These are phyloP conservation scores for Gymnodraco acuticeps DNA, from an alignment of 2,797 vertebrate genomes.

Conservation along the genomic window DNA sequence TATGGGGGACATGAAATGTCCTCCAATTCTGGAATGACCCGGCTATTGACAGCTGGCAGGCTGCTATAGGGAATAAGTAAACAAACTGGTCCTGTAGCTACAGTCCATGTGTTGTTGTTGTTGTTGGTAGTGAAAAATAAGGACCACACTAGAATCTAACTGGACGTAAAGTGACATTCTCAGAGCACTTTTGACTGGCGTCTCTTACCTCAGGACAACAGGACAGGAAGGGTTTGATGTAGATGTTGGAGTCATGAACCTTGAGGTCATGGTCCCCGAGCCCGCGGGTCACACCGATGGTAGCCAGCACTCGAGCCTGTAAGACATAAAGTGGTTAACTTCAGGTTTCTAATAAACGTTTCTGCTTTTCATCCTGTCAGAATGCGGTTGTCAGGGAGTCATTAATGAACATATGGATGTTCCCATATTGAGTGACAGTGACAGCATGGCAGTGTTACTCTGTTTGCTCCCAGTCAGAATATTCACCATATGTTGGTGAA, in stretches of 20 bases:
- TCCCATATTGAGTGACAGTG: neutral
- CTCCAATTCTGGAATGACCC: too few relatives aligned
- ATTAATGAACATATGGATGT: slow-evolving; percentile 13
- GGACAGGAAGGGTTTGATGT: slow-evolving; percentile 98
- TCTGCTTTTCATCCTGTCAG: neutral
- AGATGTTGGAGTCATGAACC: slow-evolving; percentile 98
- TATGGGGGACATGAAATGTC: too few relatives aligned
- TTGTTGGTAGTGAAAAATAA: too few relatives aligned
- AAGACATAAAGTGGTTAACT: slow-evolving; percentile 19
- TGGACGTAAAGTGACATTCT: neutral
- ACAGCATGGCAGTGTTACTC: neutral
- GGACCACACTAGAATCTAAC: neutral
- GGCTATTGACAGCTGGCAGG: neutral
- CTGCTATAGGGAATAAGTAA: neutral
- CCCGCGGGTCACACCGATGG: slow-evolving; percentile 96
- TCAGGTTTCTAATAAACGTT: neutral
- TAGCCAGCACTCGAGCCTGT: slow-evolving; percentile 97
- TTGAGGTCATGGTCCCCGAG: slow-evolving; percentile 98
- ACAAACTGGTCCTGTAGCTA: too few relatives aligned
- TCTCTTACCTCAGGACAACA: slow-evolving; percentile 93
- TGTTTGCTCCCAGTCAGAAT: slow-evolving; percentile 2
- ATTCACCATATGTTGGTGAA: neutral
- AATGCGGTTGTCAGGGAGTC: neutral
- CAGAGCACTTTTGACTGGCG: neutral
- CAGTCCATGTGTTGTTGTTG: too few relatives aligned